Base-by-base conservation (phyloP, 1,140 invertebrate genomes). In the Cataglyphis hispanica region DNA sequence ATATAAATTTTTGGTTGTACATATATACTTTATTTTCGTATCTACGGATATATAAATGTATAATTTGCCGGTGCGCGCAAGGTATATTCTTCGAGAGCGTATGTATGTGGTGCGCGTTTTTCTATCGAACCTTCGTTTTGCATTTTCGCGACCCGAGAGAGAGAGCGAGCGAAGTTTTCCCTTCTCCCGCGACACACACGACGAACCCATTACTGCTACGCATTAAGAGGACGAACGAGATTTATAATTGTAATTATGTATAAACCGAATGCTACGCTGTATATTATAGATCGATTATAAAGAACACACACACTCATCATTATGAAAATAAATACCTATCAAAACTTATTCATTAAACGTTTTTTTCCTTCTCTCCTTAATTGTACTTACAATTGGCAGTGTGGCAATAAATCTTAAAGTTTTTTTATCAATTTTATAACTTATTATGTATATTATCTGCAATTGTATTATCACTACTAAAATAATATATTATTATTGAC, bases 261-360 rank as follows among this genome's bases (percentile, higher is more conserved):
- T 94, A 95, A 94, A 95, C 90, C 88, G 92, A 95, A 94, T 92
- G 94, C 94, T 95, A 95, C 93, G 93, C 94, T 95, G 94, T 95
- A 95, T 95, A 95, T 95, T 95, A 95, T 95, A 95, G 94, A 95
- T 94, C 94, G 93, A 95, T 95, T 95, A 95, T 95, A 94, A 94
- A 93, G 91, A 94, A 94, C 94, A 94, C 92, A 64, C 64, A 40
- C 76, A 78, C 75, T 94, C 94, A 95, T 95, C 92, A 95, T 94
- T 94, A 95, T 93, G 91, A 94, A 94, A 94, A 93, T 93, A 94
- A 95, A 93, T 94, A 94, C 89, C 92, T 94, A 95, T 94, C 89
- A 91, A 95, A 94, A 93, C 92, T 92, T 93, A 89, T 84, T 43
- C 53, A 75, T 6, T 46, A 19, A 40, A 74, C 16, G 5, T 31